Percentiles rank a stretch among this genome's conserved stretches.
Conservation (phyloP, 2,797 vertebrate species). For the Rhabdomys pumilio region DNA sequence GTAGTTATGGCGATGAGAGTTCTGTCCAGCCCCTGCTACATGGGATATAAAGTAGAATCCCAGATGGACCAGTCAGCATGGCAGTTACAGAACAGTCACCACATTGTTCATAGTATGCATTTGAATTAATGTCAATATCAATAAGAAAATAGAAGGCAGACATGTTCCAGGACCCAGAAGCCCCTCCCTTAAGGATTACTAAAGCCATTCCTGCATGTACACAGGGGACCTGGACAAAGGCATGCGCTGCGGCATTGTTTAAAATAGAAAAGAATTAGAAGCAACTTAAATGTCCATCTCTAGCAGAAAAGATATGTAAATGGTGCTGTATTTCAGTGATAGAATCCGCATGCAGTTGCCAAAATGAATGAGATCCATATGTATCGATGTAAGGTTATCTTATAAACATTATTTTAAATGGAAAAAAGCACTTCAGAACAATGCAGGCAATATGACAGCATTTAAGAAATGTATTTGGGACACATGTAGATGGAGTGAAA, state of each 20-base stretch:
- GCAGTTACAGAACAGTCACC: background rate
- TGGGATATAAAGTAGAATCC: background rate
- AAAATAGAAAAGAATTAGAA: slow-evolving; percentile 2
- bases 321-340: background rate
- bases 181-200: background rate
- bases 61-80: background rate
- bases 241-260: background rate
- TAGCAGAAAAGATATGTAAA: slow-evolving; percentile 17
- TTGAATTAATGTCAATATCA: slow-evolving; percentile 25
- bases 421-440: background rate
- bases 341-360: slow-evolving; percentile 12
- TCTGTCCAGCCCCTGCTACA: background rate
- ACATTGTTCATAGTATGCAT: background rate
- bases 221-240: background rate
- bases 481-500: background rate
- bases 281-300: background rate
- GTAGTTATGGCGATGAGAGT: background rate
- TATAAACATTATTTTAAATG: slow-evolving; percentile 38
- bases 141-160: slow-evolving; percentile 10
- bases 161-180: background rate
- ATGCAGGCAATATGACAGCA: background rate
- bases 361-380: slow-evolving; percentile 31
- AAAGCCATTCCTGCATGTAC: background rate
- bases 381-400: background rate
- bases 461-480: background rate